Evolutionary conservation across 1,140 invertebrate species (phyloP), one percentile per base, ranked within the genome.

Genomic region (Heterodera schachtii): DNA sequence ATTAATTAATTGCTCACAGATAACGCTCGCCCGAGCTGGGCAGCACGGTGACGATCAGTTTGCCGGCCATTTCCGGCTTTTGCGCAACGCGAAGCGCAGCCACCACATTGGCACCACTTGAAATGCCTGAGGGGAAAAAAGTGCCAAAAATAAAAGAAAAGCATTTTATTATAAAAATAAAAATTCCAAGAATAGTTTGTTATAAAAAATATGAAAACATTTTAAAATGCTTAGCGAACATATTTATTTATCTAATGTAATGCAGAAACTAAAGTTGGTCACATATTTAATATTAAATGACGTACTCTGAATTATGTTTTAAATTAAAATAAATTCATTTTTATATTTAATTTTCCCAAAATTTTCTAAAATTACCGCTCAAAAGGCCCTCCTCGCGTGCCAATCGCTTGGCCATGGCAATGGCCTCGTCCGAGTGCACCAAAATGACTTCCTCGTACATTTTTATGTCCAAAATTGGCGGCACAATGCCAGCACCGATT

Each of bases 21-120:
- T 89, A 89, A 44, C 88, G 86, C 80, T 89, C 88, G 52, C 88
- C 88, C 73, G 85, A 90, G 75, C 86, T 88, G 11, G 88, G 89
- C 43, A 90, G 71, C 11, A 89, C 87, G 57, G 88, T 89, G 4
- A 90, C 88, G 75, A 89, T 84, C 3, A 89, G 82, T 69, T 90
- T 89, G 52, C 85, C 86, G 64, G 80, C 86, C 83, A 86, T 88
- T 64, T 82, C 89, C 16, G 89, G 87, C 46, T 84, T 66, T 43
- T 84, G 77, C 11, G 87, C 88, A 21, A 90, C 67, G 21, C 82
- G 84, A 21, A 82, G 8, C 13, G 75, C 77, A 11, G 81, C 81
- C 64, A 41, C 47, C 41, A 82, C 86, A 77, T 89, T 88, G 3
- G 89, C 88, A 13, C 88, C 88, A 73, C 86, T 86, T 31, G 88